phyloP scores from a whole-genome alignment of 2,113 vertebrate species.

The Strix uralensis region DNA sequence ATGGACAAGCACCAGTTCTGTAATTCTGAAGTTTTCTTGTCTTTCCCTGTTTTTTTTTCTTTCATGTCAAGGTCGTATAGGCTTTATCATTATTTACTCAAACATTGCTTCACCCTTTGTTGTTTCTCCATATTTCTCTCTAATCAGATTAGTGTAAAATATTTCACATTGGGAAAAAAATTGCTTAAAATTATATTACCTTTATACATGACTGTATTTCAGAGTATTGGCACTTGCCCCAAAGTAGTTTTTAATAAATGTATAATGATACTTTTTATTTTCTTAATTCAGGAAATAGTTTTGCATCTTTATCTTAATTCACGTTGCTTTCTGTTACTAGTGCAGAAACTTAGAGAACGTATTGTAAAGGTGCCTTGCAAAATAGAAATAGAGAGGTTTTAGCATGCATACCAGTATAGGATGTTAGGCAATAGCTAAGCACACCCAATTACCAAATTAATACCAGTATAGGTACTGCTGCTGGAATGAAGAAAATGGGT shows the following conservation, averaged over 20 bases:
- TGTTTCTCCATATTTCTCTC: slow-evolving; percentile 26
- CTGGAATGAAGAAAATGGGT: slow-evolving; percentile 74
- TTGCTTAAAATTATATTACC: slow-evolving; percentile 35
- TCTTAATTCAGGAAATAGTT: slow-evolving; percentile 50
- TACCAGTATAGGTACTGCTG: slow-evolving; percentile 72
- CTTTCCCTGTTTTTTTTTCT: background rate
- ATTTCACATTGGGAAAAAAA: slow-evolving; percentile 29
- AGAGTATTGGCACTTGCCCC: slow-evolving; percentile 30
- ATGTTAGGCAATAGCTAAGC: slow-evolving; percentile 73
- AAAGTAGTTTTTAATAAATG: slow-evolving; percentile 38
- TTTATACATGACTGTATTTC: slow-evolving; percentile 47
- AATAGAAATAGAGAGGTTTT: slow-evolving; percentile 77
- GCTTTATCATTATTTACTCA: slow-evolving; percentile 23
- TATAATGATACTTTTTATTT: slow-evolving; percentile 42
- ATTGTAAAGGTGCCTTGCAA: slow-evolving; percentile 89
- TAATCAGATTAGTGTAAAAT: slow-evolving; percentile 24
- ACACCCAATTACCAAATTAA: slow-evolving; percentile 73
- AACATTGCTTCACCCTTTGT: slow-evolving; percentile 5
- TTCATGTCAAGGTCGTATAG: background rate
- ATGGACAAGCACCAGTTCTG: slow-evolving; percentile 31
- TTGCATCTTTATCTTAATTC: slow-evolving; percentile 55
- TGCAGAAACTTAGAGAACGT: slow-evolving; percentile 67
- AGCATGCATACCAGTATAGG: slow-evolving; percentile 78
- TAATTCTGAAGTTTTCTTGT: slow-evolving; percentile 33
- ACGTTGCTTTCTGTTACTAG: slow-evolving; percentile 63